Conservation (phyloP, 2,113 vertebrate genomes). For the Lontra canadensis region DNA sequence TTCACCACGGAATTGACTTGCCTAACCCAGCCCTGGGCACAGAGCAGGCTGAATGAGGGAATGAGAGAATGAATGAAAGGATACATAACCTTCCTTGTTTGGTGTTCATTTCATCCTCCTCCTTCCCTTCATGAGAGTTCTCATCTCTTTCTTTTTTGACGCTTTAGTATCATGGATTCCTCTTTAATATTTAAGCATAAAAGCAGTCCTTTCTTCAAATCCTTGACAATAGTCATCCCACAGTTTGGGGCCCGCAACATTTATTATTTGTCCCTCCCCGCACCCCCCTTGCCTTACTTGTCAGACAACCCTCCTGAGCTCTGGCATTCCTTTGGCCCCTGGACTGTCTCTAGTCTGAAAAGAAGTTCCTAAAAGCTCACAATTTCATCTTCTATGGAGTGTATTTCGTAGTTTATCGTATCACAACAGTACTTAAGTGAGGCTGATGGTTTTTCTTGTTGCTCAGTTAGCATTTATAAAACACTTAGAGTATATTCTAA, state of each 20-base stretch:
- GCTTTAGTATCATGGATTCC: neutral
- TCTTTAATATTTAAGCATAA: neutral
- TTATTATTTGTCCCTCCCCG: neutral
- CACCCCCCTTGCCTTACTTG: neutral
- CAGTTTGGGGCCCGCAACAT: neutral
- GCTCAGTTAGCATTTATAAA: neutral
- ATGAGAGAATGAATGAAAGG: neutral
- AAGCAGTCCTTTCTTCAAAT: neutral
- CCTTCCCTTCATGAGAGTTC: neutral
- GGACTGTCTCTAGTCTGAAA: neutral
- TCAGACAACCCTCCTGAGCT: neutral
- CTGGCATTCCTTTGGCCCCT: neutral
- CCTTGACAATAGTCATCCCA: neutral
- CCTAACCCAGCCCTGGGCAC: neutral
- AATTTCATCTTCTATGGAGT: neutral
- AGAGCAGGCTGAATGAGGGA: neutral
- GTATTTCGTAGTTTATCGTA: neutral
- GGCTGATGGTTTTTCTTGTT: neutral
- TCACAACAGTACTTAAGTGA: neutral
- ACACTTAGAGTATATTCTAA: neutral
- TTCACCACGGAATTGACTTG: neutral
- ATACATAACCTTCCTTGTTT: neutral
- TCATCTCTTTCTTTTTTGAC: neutral
- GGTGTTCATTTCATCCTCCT: neutral
- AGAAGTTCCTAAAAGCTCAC: neutral